Conservation (phyloP, 2,888 invertebrate genomes). For the Sphaeridia pumilis region DNA sequence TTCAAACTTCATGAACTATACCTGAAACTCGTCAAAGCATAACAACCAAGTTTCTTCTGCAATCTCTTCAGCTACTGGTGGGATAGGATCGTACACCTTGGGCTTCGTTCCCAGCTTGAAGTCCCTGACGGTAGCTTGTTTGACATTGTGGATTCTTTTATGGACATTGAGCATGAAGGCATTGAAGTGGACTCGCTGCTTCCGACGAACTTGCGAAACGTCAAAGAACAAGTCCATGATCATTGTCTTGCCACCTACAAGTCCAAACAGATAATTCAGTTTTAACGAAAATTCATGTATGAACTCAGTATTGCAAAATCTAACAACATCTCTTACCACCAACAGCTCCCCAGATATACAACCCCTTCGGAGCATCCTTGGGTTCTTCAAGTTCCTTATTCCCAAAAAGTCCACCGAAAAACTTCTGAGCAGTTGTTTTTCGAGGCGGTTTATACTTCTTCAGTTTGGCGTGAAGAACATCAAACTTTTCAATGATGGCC, state of each 20-base stretch:
- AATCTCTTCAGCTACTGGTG: conserved; percentile 80
- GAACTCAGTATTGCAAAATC: not conserved
- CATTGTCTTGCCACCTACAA: conserved; percentile 89
- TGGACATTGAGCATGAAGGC: conserved; percentile 97
- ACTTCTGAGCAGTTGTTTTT: conserved; percentile 40
- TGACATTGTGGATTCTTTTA: conserved; percentile 71
- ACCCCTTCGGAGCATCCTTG: conserved; percentile 54
- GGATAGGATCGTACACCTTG: conserved; percentile 82
- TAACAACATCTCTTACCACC: conserved; percentile 12
- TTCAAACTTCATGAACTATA: too few relatives aligned
- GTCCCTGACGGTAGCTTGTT: conserved; percentile 48
- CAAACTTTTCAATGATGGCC: conserved; percentile 55
- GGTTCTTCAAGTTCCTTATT: conserved; percentile 16
- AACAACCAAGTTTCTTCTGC: conserved; percentile 77
- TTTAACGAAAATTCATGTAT: not conserved
- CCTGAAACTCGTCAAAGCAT: conserved; percentile 98
- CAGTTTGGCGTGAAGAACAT: conserved; percentile 55
- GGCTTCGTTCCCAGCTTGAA: conserved; percentile 45
- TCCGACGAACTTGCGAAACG: conserved; percentile 48
- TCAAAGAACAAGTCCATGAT: conserved; percentile 96
- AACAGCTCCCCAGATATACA: conserved; percentile 72
- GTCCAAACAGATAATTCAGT: not conserved
- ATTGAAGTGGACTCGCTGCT: conserved; percentile 80
- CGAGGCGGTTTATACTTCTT: conserved; percentile 48
- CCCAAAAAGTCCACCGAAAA: conserved; percentile 36